Base-by-base conservation (phyloP, 2,888 invertebrate species). In the Oegoconia quadripuncta region DNA sequence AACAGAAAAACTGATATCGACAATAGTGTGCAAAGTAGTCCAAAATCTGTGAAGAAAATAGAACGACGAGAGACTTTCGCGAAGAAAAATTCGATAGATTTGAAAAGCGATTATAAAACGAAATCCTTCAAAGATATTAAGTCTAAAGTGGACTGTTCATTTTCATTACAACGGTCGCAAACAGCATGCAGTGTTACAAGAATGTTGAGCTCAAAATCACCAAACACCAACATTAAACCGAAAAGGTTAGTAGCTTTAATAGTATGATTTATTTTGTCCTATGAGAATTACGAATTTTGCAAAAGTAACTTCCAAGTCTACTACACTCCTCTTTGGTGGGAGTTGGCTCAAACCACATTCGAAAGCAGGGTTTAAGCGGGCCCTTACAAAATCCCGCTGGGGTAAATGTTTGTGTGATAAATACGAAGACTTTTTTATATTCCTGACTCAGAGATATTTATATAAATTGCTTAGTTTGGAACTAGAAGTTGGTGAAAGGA, bases 101-200 rank as follows among this genome's bases (percentile, higher is more conserved):
- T 94, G 91, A 94, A 93, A 75, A 89, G 83, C 34, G 93, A 94
- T 55, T 91, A 90, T 53, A 91, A 91, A 59, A 88, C 89, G 25
- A 93, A 93, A 65, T 91, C 93, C 8, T 91, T 92, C 50, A 95
- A 94, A 76, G 96, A 97, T 71, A 93, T 97, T 22, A 97, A 97
- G 76, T 95, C 97, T 31, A 94, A 95, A 78, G 93, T 96, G 44
- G 89, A 90, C 49, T 90, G 90, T 62, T 84, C 88, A 13, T 83
- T 83, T 59, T 81, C 84, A 6, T 64, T 86, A 48, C 84, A 88
- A 72, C 68, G 86, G 45, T 86, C 86, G 33, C 86, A 86, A 60
- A 89, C 88, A 39, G 80, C 88, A 7, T 81, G 84, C 54, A 83
- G 81, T 63, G 83, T 88, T 34, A 76, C 74, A 48, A 79, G 87